Conservation (phyloP, 2,797 vertebrate species). For the Acanthurus lineatus region DNA sequence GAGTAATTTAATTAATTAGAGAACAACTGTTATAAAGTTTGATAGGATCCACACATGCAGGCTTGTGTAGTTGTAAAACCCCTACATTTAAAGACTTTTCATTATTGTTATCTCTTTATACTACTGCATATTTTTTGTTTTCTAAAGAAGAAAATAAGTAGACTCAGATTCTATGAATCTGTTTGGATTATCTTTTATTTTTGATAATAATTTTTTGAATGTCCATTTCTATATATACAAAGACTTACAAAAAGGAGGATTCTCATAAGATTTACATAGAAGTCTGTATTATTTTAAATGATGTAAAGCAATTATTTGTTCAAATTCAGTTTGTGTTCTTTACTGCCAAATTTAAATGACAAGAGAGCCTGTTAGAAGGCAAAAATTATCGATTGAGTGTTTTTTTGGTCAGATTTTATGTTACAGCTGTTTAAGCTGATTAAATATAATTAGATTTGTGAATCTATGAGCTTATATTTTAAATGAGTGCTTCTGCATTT, state of each 20-base stretch:
- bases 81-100: conserved; percentile 51
- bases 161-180: conserved; percentile 8
- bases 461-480: background rate
- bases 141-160: conserved; percentile 2
- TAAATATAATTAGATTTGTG: background rate
- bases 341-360: background rate
- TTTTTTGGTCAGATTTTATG: background rate
- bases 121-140: conserved; percentile 13
- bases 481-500: background rate
- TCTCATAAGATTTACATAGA: background rate
- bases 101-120: conserved; percentile 43
- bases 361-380: background rate
- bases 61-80: conserved; percentile 54
- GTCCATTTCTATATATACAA: background rate
- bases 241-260: conserved; percentile 8
- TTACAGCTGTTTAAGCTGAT: conserved; percentile 2
- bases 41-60: conserved; percentile 59
- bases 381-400: conserved; percentile 1
- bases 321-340: background rate
- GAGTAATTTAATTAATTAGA: conserved; percentile 70
- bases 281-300: background rate
- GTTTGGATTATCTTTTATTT: conserved; percentile 1
- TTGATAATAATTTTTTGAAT: background rate
- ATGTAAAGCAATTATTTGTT: background rate
- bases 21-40: conserved; percentile 61